Evolutionary conservation across 1,140 invertebrate species (phyloP).

Genomic region (Drosophila pectinifera): DNA sequence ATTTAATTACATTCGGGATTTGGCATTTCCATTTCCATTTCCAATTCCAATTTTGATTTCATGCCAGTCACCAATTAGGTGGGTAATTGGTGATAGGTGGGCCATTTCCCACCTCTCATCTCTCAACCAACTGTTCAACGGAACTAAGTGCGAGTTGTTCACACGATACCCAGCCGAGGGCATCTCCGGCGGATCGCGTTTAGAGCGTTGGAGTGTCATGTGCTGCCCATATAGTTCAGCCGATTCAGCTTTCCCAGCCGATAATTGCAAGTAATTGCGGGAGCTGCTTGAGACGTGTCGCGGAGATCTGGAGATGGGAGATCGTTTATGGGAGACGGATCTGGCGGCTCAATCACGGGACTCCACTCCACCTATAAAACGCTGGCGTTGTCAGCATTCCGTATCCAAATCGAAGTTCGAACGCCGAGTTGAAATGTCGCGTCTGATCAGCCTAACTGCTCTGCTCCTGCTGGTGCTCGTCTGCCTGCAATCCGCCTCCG

Average conservation of each 20-base stretch:
- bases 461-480: slow-evolving; percentile 32
- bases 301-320: slow-evolving; percentile 1
- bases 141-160: slow-evolving; percentile 46
- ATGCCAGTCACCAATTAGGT: slow-evolving; percentile 63
- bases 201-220: slow-evolving; percentile 66
- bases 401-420: slow-evolving; percentile 49
- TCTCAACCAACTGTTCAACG: too few relatives aligned
- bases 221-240: slow-evolving; percentile 76
- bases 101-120: background rate
- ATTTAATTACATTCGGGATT: slow-evolving; percentile 45
- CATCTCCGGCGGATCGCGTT: slow-evolving; percentile 71
- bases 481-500: slow-evolving; percentile 20
- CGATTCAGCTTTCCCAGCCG: slow-evolving; percentile 42
- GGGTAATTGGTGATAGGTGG: slow-evolving; percentile 43
- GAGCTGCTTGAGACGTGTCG: slow-evolving; percentile 36
- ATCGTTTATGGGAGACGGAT: slow-evolving; percentile 33
- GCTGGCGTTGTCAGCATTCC: background rate
- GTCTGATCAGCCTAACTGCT: slow-evolving; percentile 37
- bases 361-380: slow-evolving; percentile 54
- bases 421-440: slow-evolving; percentile 48
- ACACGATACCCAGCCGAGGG: slow-evolving; percentile 69
- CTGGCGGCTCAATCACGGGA: slow-evolving; percentile 53
- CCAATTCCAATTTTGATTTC: slow-evolving; percentile 35
- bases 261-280: slow-evolving; percentile 70
- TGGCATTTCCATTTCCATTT: slow-evolving; percentile 31